These are phyloP conservation scores for Pelagia noctiluca DNA, from an alignment of 30 jellyfish, hydroid and myxozoan genomes.

Conservation along the genomic window DNA sequence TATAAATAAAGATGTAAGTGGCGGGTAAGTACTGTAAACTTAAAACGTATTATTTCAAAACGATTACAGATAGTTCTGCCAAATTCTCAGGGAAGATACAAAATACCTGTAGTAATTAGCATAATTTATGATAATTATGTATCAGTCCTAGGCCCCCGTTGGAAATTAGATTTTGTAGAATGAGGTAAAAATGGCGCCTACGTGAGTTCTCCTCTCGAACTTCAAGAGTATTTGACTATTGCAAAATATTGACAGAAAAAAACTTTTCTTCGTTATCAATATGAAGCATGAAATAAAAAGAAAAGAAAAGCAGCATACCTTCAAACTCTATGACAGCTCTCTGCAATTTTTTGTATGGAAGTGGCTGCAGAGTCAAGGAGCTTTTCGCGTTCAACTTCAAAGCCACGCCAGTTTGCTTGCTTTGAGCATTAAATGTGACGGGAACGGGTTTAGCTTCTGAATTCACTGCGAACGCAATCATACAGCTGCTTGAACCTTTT, in stretches of 20 bases:
- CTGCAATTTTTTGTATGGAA: neutral
- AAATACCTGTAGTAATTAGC: no score
- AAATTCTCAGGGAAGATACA: no score
- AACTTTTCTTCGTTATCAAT: neutral
- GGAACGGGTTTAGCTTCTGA: neutral
- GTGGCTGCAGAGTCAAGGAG: neutral
- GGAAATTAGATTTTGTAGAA: no score
- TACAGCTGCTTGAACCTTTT: neutral
- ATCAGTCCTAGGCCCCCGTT: no score
- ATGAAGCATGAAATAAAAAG: neutral
- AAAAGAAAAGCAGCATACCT: neutral
- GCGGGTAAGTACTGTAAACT: no score
- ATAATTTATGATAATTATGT: no score
- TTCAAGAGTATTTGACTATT: no score
- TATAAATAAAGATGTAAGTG: no score
- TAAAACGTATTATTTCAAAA: no score
- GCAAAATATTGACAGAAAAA: neutral
- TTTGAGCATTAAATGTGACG: neutral
- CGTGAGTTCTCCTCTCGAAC: no score
- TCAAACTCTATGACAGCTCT: slow-evolving; percentile 10
- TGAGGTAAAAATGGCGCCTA: no score
- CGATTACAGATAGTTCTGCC: no score
- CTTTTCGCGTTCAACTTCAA: neutral
- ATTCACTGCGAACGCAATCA: slow-evolving; percentile 5
- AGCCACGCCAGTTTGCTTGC: slow-evolving; percentile 1